Evolutionary conservation across 2,797 vertebrate species (phyloP), one percentile per base, ranked within the genome.

Genomic region (Notolepis coatsorum): DNA sequence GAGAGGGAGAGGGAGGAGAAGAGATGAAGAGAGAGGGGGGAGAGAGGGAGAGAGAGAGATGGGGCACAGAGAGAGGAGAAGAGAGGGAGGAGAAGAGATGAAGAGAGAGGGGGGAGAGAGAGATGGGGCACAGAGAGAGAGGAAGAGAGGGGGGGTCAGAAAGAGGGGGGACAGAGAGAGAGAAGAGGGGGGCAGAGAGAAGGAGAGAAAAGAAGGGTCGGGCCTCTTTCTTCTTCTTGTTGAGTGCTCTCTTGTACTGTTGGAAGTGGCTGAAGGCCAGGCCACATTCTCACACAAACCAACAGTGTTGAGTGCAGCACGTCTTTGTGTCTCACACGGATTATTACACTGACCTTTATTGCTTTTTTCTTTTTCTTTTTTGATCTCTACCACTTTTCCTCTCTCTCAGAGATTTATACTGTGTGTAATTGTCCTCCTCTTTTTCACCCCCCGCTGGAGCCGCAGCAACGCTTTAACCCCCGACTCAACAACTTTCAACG

Each of bases 191-290:
- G 25, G 1, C 17, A 23, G 33, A 15, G 17, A 13, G 27, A 71
- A 74, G 79, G 53, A 71, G 80, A 72, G 75, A 77, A 78, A 79
- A 63, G 78, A 33, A 21, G 30, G 17, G 77, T 73, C 77, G 81
- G 80, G 86, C 83, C 81, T 74, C 66, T 84, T 84, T 75, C 75
- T 79, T 79, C 87, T 81, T 81, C 79, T 68, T 81, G 81, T 82
- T 62, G 7, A 78, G 72, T 73, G 72, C 79, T 88, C 82, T 88
- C 78, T 82, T 79, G 56, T 82, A 83, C 83, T 80, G 84, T 77
- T 87, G 81, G 73, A 87, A 80, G 81, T 86, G 89, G 88, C 86
- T 81, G 69, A 77, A 84, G 81, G 84, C 88, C 86, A 84, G 85
- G 73, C 61, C 63, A 79, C 86, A 82, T 83, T 86, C 80, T 83